Base-by-base conservation (phyloP, 1,140 invertebrate genomes). In the Aphidius ervi region DNA sequence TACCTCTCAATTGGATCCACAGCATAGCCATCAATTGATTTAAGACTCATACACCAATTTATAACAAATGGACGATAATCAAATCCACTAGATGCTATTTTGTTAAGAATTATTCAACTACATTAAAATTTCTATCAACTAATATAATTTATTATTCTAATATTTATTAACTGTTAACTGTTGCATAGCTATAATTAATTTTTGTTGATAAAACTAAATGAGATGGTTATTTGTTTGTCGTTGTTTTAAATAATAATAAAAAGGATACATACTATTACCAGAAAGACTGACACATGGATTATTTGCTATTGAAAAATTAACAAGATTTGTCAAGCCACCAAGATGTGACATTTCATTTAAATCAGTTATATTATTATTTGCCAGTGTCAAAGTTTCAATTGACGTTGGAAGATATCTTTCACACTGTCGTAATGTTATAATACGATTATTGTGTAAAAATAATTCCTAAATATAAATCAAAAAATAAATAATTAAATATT, bases 11-110 rank as follows among this genome's bases (percentile, higher is more conserved):
- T 90, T 49, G 93, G 89, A 75, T 90, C 89, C 54, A 96, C 90
- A 56, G 89, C 85, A 78, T 88, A 93, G 46, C 92, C 93, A 81
- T 97, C 94, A 48, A 97, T 88, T 10, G 89, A 85, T 75, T 90
- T 89, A 4, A 96, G 84, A 73, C 85, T 89, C 83, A 93, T 86
- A 77, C 92, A 92, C 93, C 94, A 96, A 79, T 95, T 96, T 58
- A 95, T 86, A 62, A 95, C 84, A 83, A 93, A 96, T 47, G 94
- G 93, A 63, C 94, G 85, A 79, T 95, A 94, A 76, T 95, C 92
- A 81, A 95, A 95, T 42, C 88, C 88, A 77, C 91, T 93, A 81
- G 54, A 73, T 70, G 67, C 63, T 75, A 71, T 66, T 67, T 8
- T 67, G 73, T 81, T 78, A 82, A 82, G 77, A 74, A 77, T 77